Base-by-base conservation (phyloP, 2,888 invertebrate genomes). In the Calephelis perditalis region DNA sequence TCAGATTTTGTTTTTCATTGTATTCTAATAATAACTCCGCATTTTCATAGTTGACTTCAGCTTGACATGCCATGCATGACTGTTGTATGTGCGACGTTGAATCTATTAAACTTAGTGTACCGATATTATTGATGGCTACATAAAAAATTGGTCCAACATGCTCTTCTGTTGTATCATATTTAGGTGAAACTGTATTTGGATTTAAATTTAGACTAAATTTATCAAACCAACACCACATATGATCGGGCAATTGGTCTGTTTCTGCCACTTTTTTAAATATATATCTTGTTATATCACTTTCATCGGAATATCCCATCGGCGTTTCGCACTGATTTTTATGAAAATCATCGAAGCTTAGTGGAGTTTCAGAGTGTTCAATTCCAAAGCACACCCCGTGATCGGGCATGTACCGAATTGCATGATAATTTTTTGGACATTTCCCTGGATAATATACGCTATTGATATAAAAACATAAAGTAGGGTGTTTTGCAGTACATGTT, bases 41-140 rank as follows among this genome's bases (percentile, higher is more conserved):
- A 68, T 82, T 72, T 56, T 71, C 71, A 61, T 76, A 77, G 43
- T 73, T 71, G 36, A 82, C 74, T 65, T 80, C 76, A 49, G 72
- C 65, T 69, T 86, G 79, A 73, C 90, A 91, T 35, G 84, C 87
- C 82, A 89, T 86, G 67, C 90, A 90, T 5, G 76, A 54, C 15
- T 87, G 69, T 7, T 49, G 67, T 7, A 66, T 56, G 47, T 37
- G 9, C 12, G 55, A 40, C 35, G 69, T 68, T 37, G 75, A 68
- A 67, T 76, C 72, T 44, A 76, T 68, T 60, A 82, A 71, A 11
- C 72, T 73, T 64, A 83, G 66, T 44, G 73, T 74, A 11, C 84
- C 86, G 40, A 74, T 69, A 59, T 73, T 80, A 71, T 86, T 84
- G 15, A 88, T 82, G n/a, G 76, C 68, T 9, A 79, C 75, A 65